A percentile compares a stretch with the other conserved stretches of the same genome.
These are phyloP conservation scores for Archips xylosteana DNA, from an alignment of 2,888 invertebrate species.

Conservation along the genomic window DNA sequence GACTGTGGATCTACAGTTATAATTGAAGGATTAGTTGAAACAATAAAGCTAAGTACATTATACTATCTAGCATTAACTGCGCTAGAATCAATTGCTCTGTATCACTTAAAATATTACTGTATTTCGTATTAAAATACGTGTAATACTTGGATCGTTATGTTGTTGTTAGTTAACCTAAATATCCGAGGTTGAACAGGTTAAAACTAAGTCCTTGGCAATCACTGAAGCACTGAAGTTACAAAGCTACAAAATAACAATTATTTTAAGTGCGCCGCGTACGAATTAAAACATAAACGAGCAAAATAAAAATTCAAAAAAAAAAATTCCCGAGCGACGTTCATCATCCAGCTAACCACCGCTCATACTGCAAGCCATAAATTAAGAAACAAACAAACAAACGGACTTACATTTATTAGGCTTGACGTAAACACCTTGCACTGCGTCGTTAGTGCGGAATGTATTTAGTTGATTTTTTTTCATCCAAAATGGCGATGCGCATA, in stretches of 20 bases:
- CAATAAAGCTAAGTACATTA: too few relatives aligned
- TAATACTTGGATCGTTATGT: too few relatives aligned
- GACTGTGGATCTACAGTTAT: too few relatives aligned
- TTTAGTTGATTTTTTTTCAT: not conserved
- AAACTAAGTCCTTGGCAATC: not conserved
- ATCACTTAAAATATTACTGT: too few relatives aligned
- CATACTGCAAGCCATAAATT: conserved; percentile 23
- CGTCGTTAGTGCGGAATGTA: conserved; percentile 22
- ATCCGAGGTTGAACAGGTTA: too few relatives aligned
- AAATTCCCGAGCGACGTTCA: not conserved
- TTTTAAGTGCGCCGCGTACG: not conserved
- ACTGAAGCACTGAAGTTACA: not conserved
- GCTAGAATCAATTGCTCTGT: too few relatives aligned
- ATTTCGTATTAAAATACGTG: too few relatives aligned
- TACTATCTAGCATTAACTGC: too few relatives aligned
- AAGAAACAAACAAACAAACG: conserved; percentile 22
- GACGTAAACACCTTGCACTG: conserved; percentile 34
- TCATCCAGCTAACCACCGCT: conserved; percentile 21
- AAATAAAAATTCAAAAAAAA: conserved; percentile 6
- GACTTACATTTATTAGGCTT: conserved; percentile 21
- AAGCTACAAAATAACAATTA: not conserved
- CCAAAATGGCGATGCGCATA: too few relatives aligned
- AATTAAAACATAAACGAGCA: not conserved
- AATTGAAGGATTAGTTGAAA: too few relatives aligned
- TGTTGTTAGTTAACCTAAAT: too few relatives aligned